A percentile compares a stretch with the other conserved stretches of the same genome.
Evolutionary conservation across 1,140 invertebrate species (phyloP).

Genomic region (Drusus annulatus): DNA sequence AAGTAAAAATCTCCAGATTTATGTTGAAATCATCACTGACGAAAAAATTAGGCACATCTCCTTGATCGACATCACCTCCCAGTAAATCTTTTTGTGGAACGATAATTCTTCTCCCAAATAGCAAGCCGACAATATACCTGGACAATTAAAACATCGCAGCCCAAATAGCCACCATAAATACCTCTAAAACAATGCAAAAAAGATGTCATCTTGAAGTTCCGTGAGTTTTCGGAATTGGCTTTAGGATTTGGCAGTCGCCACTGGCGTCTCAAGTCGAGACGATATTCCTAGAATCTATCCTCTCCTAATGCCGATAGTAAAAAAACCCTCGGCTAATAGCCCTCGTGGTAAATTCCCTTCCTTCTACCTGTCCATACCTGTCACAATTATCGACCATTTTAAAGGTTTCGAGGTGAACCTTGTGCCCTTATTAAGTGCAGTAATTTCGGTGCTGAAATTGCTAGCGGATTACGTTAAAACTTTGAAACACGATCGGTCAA

Average conservation of each 20-base stretch:
- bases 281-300: background rate
- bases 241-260: conserved; percentile 10
- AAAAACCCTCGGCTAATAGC: background rate
- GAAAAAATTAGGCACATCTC: no score
- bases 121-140: background rate
- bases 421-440: conserved; percentile 7
- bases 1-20: no score
- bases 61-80: no score
- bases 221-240: background rate
- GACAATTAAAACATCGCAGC: background rate
- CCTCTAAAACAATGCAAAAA: conserved; percentile 29
- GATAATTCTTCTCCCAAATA: no score
- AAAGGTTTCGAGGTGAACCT: background rate
- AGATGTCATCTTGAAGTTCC: conserved; percentile 14
- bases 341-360: background rate
- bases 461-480: background rate
- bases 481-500: conserved; percentile 16
- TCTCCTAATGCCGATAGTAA: background rate
- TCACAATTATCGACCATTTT: conserved; percentile 14
- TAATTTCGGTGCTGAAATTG: conserved; percentile 13
- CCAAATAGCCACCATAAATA: conserved; percentile 10
- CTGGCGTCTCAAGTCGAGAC: conserved; percentile 2
- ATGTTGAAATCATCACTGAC: no score
- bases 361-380: conserved; percentile 19
- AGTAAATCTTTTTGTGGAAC: no score